These are phyloP conservation scores for Camptogramma bilineatum DNA, from an alignment of 2,888 invertebrate species.

Conservation along the genomic window DNA sequence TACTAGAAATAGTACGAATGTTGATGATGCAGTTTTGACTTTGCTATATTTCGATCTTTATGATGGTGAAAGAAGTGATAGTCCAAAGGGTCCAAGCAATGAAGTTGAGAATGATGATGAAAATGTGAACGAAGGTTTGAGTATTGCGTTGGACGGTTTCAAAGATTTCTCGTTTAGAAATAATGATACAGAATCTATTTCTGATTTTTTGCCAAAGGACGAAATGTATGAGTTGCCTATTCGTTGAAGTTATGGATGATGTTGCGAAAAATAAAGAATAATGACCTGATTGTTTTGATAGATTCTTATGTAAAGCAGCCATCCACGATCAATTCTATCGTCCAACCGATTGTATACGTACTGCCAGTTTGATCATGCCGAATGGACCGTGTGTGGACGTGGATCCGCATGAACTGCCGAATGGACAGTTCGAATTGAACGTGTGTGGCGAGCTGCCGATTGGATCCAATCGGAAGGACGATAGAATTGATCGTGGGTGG, in stretches of 20 bases:
- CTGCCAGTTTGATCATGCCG: no score
- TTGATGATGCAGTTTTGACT: slow-evolving; percentile 49
- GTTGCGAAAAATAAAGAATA: slow-evolving; percentile 12
- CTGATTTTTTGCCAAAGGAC: slow-evolving; percentile 36
- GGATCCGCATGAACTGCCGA: no score
- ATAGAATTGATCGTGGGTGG: no score
- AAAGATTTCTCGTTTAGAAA: slow-evolving; percentile 43
- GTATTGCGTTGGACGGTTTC: slow-evolving; percentile 40
- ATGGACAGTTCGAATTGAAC: no score
- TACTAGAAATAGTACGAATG: not conserved
- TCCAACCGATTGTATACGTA: no score
- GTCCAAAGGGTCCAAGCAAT: slow-evolving; percentile 33
- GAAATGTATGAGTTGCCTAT: slow-evolving; percentile 44
- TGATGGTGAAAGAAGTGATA: slow-evolving; percentile 46
- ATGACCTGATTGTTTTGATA: not conserved
- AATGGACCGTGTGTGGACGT: no score
- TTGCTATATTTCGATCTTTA: slow-evolving; percentile 56
- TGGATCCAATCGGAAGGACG: no score
- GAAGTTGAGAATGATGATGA: slow-evolving; percentile 35
- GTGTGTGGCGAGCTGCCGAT: no score
- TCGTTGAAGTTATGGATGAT: slow-evolving; percentile 39
- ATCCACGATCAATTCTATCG: no score
- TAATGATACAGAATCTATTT: slow-evolving; percentile 27
- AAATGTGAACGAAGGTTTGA: slow-evolving; percentile 32
- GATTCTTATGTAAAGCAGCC: no score